A percentile compares a stretch with the other conserved stretches of the same genome.
phyloP scores from a whole-genome alignment of 2,888 invertebrate genomes.

The Synergus itoensis region DNA sequence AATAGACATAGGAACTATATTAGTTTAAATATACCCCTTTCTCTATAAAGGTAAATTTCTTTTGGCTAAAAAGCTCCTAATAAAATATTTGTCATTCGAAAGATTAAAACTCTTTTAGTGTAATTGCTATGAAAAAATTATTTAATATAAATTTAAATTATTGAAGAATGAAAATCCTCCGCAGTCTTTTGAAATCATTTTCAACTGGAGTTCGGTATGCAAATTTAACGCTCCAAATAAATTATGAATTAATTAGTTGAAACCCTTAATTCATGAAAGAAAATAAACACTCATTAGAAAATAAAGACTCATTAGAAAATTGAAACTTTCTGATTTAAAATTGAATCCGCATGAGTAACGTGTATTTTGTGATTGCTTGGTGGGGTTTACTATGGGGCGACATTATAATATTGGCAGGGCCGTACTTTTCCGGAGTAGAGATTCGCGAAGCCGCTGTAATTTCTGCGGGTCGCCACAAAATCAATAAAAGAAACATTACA shows the following conservation, averaged over 20 bases:
- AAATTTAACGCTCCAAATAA: too few species aligned
- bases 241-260: too few species aligned
- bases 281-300: background rate
- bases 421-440: constrained; percentile 46
- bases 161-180: too few species aligned
- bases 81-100: background rate
- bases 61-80: background rate
- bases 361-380: constrained; percentile 14
- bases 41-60: background rate
- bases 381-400: background rate
- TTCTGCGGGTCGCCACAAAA: constrained; percentile 76
- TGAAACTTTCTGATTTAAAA: background rate
- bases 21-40: background rate
- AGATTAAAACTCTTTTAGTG: too few species aligned
- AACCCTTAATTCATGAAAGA: background rate
- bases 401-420: constrained; percentile 39
- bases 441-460: constrained; percentile 72
- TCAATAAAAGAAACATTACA: constrained; percentile 79
- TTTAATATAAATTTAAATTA: too few species aligned
- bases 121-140: too few species aligned
- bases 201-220: too few species aligned
- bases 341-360: background rate
- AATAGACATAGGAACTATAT: too few species aligned
- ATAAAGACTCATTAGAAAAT: background rate
- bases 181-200: too few species aligned